Evolutionary conservation across 2,888 invertebrate genomes (phyloP).

Genomic region (Harmothoe impar): DNA sequence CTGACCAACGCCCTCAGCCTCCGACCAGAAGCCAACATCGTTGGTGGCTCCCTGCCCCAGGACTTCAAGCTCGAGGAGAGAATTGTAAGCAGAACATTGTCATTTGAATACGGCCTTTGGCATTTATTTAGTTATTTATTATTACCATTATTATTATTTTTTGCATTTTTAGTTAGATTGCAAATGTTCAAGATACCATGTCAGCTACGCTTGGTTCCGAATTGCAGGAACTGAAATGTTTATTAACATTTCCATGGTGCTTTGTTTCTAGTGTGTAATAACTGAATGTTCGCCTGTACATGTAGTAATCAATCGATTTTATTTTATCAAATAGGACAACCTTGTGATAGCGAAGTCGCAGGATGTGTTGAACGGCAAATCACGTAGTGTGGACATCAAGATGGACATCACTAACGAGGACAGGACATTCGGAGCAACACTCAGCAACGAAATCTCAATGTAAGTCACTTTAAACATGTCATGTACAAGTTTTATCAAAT

Average conservation of each 20-base stretch:
- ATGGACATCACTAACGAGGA: constrained; percentile 95
- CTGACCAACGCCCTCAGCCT: constrained; percentile 94
- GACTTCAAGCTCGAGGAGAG: constrained; percentile 84
- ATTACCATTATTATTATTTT: background rate
- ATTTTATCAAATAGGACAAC: constrained; percentile 75
- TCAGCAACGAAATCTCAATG: constrained; percentile 97
- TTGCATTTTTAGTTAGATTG: background rate
- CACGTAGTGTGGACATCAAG: constrained; percentile 88
- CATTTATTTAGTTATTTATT: constrained; percentile 54
- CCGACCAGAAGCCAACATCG: constrained; percentile 94
- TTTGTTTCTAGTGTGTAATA: too few relatives aligned
- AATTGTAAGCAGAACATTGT: constrained; percentile 76
- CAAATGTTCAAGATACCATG: background rate
- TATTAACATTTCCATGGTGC: too few relatives aligned
- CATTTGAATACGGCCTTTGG: background rate
- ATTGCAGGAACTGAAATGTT: too few relatives aligned
- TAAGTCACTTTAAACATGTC: constrained; percentile 84
- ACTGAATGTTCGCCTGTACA: too few relatives aligned
- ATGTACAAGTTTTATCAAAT: background rate
- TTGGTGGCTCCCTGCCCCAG: constrained; percentile 93
- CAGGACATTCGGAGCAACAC: constrained; percentile 95
- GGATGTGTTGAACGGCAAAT: constrained; percentile 90
- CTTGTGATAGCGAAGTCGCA: constrained; percentile 87
- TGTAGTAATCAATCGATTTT: too few relatives aligned
- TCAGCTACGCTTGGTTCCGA: too few relatives aligned